Percentiles rank a stretch among this genome's conserved stretches.
These are phyloP conservation scores for Leptoclinus maculatus DNA, from an alignment of 2,797 vertebrate genomes.

Conservation along the genomic window DNA sequence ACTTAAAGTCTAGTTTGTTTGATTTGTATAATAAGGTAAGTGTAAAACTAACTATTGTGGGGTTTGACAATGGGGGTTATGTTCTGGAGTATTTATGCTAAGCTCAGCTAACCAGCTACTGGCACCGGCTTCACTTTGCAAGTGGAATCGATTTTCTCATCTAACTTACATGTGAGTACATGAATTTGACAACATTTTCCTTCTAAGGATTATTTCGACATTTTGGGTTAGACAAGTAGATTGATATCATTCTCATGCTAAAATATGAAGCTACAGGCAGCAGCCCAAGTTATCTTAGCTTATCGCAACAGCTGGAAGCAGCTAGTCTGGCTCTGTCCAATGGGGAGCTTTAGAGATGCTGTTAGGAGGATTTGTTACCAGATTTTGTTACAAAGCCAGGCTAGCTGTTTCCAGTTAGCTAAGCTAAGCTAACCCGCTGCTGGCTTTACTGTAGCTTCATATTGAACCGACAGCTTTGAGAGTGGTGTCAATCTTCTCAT, in stretches of 20 bases:
- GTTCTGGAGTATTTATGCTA: neutral
- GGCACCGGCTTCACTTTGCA: neutral
- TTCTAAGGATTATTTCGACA: neutral
- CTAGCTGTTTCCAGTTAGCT: neutral
- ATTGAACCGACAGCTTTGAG: neutral
- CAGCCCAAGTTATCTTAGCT: neutral
- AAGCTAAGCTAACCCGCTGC: neutral
- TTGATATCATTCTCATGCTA: neutral
- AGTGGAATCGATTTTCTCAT: neutral
- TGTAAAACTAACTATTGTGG: neutral
- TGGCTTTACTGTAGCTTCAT: neutral
- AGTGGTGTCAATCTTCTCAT: constrained; percentile 2
- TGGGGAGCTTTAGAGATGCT: neutral
- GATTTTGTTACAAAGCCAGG: neutral
- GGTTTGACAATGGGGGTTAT: neutral
- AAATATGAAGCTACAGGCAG: neutral
- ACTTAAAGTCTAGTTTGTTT: neutral
- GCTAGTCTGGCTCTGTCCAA: neutral
- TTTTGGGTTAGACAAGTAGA: neutral
- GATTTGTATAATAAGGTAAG: neutral
- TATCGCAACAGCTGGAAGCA: neutral
- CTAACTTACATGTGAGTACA: neutral
- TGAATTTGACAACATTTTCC: neutral
- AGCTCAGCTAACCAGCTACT: neutral
- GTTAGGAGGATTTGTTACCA: neutral